These are phyloP conservation scores for Malachius bipustulatus DNA, from an alignment of 2,888 invertebrate genomes.

Conservation along the genomic window DNA sequence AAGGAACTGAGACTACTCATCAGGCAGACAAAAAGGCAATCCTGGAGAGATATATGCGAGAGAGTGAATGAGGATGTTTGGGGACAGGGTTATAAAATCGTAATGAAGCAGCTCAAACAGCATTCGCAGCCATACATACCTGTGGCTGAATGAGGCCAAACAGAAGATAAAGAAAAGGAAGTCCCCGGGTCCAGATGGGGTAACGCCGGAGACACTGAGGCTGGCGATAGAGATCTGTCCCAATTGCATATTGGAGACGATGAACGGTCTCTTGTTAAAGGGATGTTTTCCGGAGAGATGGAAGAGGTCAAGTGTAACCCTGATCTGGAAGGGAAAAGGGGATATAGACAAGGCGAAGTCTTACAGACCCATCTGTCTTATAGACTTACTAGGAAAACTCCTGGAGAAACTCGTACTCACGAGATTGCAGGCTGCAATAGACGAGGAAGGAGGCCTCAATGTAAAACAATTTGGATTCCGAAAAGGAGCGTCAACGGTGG, in stretches of 20 bases:
- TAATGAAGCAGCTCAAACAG: too few species aligned
- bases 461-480: constrained; percentile 15
- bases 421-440: constrained; percentile 8
- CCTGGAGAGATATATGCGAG: too few species aligned
- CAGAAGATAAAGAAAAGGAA: constrained; percentile 14
- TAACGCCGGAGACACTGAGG: constrained; percentile 19
- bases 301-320: constrained; percentile 18
- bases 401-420: constrained; percentile 12
- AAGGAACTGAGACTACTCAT: too few species aligned
- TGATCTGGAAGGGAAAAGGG: constrained; percentile 12
- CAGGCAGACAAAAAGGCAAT: too few species aligned
- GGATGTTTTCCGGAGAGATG: constrained; percentile 16
- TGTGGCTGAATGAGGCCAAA: constrained; percentile 12
- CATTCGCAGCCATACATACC: too few species aligned
- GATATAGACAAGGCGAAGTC: not conserved
- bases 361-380: constrained; percentile 16
- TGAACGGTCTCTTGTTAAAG: constrained; percentile 10
- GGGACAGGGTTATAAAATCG: too few species aligned
- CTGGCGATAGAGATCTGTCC: constrained; percentile 10
- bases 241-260: constrained; percentile 9
- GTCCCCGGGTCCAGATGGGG: constrained; percentile 19
- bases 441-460: constrained; percentile 9
- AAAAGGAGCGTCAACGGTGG: constrained; percentile 9
- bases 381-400: constrained; percentile 13
- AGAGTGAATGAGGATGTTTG: too few species aligned